Base-by-base conservation (phyloP, 2,888 invertebrate species). In the Sesia apiformis region DNA sequence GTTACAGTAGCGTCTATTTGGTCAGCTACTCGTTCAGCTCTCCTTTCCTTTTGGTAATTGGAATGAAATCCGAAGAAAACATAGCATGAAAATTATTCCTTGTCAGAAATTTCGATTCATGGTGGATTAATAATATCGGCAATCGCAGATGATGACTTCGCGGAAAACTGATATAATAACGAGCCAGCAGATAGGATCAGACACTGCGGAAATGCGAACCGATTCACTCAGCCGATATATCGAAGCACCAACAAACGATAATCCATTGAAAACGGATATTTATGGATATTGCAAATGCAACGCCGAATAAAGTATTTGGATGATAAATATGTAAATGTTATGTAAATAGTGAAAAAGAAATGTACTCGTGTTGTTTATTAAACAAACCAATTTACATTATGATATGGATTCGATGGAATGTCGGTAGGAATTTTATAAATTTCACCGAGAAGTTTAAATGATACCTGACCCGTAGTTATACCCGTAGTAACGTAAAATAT, bases 201-300 rank as follows among this genome's bases (percentile, higher is more conserved):
- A 57, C 54, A 52, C 56, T 52, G 56, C 50, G 58, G 59, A 60
- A 60, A 57, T 39, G 53, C 51, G 49, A 53, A 53, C 51, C 52
- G 50, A 56, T 58, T 56, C 57, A 57, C 52, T 53, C 54, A 52
- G 63, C 23, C 63, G 66, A 23, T 23, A 65, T 64, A 66, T 60
- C 65, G 62, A 58, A 65, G 63, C 42, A 42, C 5, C 57, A 53
- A 57, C 59, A 72, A 69, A 69, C 70, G 67, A 73, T 74, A 69
- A 60, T 56, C 63, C 63, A 23, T 23, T 23, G 23, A 23, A 23
- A 23, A 23, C 23, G 62, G 59, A 69, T 70, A 69, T 73, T 73
- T 74, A 73, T 72, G 67, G 67, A 71, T 71, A 72, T 72, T 67
- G 73, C 70, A 72, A 67, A 70, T 69, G 64, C 63, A 68, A 63